These are phyloP conservation scores for Anabacerthia variegaticeps DNA, from an alignment of 2,797 vertebrate species.

Conservation along the genomic window DNA sequence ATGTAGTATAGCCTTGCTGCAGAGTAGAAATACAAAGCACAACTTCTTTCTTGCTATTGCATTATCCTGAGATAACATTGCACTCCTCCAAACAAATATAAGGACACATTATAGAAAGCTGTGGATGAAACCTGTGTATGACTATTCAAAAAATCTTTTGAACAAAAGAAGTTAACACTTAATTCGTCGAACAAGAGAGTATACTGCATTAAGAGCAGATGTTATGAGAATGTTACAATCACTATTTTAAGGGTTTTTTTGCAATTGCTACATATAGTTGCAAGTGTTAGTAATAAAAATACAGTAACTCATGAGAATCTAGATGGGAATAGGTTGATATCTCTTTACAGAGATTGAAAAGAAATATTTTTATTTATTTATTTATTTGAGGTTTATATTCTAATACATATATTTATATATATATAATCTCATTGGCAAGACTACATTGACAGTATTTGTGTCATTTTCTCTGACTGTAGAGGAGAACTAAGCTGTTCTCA, in stretches of 20 bases:
- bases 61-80: not conserved
- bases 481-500: not conserved
- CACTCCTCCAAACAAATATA: not conserved
- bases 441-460: not conserved
- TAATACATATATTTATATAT: not conserved
- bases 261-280: not conserved
- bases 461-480: not conserved
- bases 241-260: not conserved
- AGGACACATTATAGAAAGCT: not conserved
- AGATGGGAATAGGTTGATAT: not conserved
- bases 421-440: not conserved
- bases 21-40: not conserved
- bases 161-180: not conserved
- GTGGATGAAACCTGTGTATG: not conserved
- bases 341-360: not conserved
- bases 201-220: not conserved
- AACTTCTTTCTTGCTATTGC: not conserved
- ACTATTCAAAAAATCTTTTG: not conserved
- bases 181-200: not conserved
- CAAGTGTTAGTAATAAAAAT: not conserved
- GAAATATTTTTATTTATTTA: accelerated
- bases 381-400: not conserved
- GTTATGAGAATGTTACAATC: not conserved
- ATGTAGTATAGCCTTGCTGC: not conserved
- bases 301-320: not conserved